Base-by-base conservation (phyloP, 2,113 vertebrate genomes). In the Microcebus griseorufus region DNA sequence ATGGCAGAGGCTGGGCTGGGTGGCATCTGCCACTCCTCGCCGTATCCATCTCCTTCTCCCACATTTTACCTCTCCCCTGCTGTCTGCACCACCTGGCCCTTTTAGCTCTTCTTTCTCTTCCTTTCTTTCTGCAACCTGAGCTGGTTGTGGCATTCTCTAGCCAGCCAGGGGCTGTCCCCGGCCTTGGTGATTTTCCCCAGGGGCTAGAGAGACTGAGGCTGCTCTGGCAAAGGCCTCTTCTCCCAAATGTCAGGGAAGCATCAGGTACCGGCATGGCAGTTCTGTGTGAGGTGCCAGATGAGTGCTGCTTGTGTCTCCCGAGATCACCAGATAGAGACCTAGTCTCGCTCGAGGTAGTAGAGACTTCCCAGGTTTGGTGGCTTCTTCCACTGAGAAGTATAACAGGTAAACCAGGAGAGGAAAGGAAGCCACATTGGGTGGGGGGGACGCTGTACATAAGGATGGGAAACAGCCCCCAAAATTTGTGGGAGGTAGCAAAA, bases 41-140 rank as follows among this genome's bases (percentile, higher is more conserved):
- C 34, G 3, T 1, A 0, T 7, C 4, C 1, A 7, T 81, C 3
- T n/a, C 17, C 81, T 27, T 13, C 58, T 34, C 13, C 1, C 7
- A 37, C 25, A 4, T 25, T 58, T 32, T 9, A 3, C n/a, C 34
- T n/a, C 18, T 7, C 17, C 55, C 72, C 76, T 79, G 6, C 8
- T 11, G 0, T 8, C n/a, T 34, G 72, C n/a, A 34, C 55, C 60
- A 34, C 48, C 39, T 42, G 25, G 3, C 20, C 6, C 25, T 45
- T 53, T 9, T 42, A 10, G 2, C 37, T 58, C 20, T 18, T 58
- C 60, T 70, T 34, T 42, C 27, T 75, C 32, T 29, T 80, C 16
- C 27, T 37, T 89, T 78, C n/a, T 32, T 76, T 64, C 37, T 17
- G 37, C 5, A 39, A 5, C 32, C 20, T 62, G 39, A 23, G 13